Percentiles rank a stretch among this genome's conserved stretches.
These are phyloP conservation scores for Cephonodes hylas DNA, from an alignment of 2,888 invertebrate genomes.

Conservation along the genomic window DNA sequence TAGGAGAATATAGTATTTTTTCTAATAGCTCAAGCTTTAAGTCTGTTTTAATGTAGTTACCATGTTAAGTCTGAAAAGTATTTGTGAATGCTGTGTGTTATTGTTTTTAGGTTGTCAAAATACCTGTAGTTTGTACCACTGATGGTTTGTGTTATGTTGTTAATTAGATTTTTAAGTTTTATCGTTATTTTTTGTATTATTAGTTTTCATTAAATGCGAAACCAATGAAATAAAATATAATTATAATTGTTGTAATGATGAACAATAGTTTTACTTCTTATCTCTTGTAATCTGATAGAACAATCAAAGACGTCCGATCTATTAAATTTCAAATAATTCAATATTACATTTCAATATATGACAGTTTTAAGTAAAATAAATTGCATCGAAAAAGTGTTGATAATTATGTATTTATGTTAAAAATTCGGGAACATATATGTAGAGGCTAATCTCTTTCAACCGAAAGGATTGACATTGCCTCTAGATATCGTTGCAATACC, in stretches of 20 bases:
- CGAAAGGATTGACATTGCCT: no score
- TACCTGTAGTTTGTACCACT: constrained; percentile 43
- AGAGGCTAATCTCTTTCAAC: no score
- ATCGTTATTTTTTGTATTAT: constrained; percentile 30
- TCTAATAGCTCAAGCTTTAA: neutral
- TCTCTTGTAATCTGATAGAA: constrained; percentile 6
- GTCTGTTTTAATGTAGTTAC: constrained; percentile 31
- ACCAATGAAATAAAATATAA: constrained; percentile 65
- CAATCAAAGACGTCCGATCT: no score
- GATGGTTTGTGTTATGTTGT: constrained; percentile 63
- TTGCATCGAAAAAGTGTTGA: no score
- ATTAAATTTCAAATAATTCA: no score
- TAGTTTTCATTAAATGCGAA: constrained; percentile 36
- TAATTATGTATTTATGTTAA: no score
- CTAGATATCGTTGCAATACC: no score
- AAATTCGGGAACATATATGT: no score
- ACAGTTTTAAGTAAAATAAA: no score
- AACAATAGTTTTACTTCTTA: neutral
- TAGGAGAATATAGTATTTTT: neutral
- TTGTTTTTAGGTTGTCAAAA: constrained; percentile 18
- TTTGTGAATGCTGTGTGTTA: constrained; percentile 28
- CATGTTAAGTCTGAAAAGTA: constrained; percentile 41
- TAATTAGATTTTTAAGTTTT: constrained; percentile 44
- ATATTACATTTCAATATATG: no score
- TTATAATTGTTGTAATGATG: constrained; percentile 26